These are phyloP conservation scores for Molanna angustata DNA, from an alignment of 2,888 invertebrate genomes.

Conservation along the genomic window DNA sequence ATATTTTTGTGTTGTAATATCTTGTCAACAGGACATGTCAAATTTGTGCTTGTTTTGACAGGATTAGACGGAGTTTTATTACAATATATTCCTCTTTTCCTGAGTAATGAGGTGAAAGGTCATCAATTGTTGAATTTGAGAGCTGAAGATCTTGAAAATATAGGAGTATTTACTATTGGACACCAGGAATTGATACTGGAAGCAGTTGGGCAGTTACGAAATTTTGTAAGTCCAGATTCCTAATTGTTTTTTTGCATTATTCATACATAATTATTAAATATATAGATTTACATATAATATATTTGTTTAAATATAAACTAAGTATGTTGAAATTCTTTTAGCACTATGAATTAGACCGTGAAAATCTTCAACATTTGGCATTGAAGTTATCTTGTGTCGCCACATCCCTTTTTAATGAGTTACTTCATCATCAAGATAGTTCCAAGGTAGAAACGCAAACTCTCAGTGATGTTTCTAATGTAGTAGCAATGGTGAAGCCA, in stretches of 20 bases:
- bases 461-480: slow-evolving; percentile 81
- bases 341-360: slow-evolving; percentile 89
- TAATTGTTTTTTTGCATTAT: no score
- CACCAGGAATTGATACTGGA: slow-evolving; percentile 93
- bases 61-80: slow-evolving; percentile 77
- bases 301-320: background rate
- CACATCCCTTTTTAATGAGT: slow-evolving; percentile 70
- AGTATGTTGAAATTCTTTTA: slow-evolving; percentile 48
- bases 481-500: slow-evolving; percentile 81
- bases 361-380: slow-evolving; percentile 88
- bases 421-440: slow-evolving; percentile 56
- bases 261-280: no score
- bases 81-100: slow-evolving; percentile 76
- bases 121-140: slow-evolving; percentile 78
- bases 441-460: slow-evolving; percentile 73
- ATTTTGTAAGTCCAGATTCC: slow-evolving; percentile 87
- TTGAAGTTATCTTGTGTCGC: slow-evolving; percentile 80
- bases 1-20: background rate
- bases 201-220: slow-evolving; percentile 84
- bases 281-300: background rate
- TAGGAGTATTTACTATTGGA: slow-evolving; percentile 83
- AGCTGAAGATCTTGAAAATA: slow-evolving; percentile 83
- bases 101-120: slow-evolving; percentile 79
- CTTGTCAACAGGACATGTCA: background rate
- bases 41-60: slow-evolving; percentile 39